These are phyloP conservation scores for Sinelater perroti DNA, from an alignment of 2,888 invertebrate genomes.

Conservation along the genomic window DNA sequence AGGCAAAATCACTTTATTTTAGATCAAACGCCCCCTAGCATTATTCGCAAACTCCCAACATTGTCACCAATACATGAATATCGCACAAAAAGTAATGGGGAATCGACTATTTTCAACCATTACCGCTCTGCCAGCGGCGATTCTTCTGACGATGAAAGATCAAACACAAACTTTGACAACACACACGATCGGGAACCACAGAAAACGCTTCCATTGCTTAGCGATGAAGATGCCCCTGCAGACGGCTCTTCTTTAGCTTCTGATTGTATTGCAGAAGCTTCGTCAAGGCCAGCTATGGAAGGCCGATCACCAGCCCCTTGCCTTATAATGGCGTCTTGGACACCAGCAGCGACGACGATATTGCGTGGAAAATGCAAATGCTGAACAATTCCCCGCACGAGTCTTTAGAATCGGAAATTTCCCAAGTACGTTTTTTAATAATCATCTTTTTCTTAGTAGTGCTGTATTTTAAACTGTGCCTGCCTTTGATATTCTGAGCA, in stretches of 20 bases:
- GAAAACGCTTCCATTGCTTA: background rate
- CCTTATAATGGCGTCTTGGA: background rate
- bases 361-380: conserved; percentile 10
- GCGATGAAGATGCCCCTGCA: background rate
- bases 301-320: background rate
- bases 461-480: too few species aligned
- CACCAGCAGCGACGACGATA: conserved; percentile 6
- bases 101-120: background rate
- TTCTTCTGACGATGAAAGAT: background rate
- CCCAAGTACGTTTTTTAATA: conserved; percentile 20
- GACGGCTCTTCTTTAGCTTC: conserved; percentile 5
- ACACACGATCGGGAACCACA: background rate
- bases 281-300: too few species aligned
- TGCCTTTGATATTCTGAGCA: too few species aligned
- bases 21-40: conserved; percentile 2
- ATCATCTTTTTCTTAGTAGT: too few species aligned
- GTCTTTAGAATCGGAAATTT: conserved; percentile 16
- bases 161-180: background rate
- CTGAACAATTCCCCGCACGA: conserved; percentile 5
- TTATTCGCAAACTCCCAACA: background rate
- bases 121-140: background rate
- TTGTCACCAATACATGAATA: background rate
- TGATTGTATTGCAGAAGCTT: conserved; percentile 16
- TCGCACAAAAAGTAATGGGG: background rate
- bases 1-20: background rate